Conservation (phyloP, 2,888 invertebrate genomes). For the Thumatha senex region DNA sequence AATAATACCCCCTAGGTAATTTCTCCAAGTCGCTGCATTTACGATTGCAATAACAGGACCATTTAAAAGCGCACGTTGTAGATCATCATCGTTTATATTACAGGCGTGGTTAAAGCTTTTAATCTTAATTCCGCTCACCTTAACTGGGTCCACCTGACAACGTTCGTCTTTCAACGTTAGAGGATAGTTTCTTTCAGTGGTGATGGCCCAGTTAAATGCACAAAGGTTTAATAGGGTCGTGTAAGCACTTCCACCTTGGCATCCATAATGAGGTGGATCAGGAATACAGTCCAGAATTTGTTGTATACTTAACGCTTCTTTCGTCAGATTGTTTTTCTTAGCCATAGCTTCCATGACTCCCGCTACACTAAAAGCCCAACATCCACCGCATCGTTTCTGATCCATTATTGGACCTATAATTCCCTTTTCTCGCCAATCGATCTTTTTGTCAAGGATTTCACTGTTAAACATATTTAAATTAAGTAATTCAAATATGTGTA, state of each 20-base stretch:
- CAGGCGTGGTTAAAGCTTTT: constrained; percentile 2
- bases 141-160: background rate
- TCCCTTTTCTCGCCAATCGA: constrained; percentile 81
- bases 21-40: constrained; percentile 88
- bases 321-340: constrained; percentile 54
- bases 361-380: constrained; percentile 90
- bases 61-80: background rate
- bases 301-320: constrained; percentile 85
- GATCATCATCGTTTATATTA: background rate
- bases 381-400: constrained; percentile 88
- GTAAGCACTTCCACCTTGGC: constrained; percentile 22
- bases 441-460: background rate
- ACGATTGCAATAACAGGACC: constrained; percentile 90
- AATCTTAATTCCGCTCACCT: background rate
- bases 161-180: constrained; percentile 17
- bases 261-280: background rate
- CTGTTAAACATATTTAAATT: too few species aligned
- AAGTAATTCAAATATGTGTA: too few species aligned
- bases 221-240: constrained; percentile 30
- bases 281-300: constrained; percentile 45
- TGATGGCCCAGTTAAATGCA: background rate
- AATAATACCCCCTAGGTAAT: constrained; percentile 89
- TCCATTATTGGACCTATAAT: constrained; percentile 85
- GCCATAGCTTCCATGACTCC: constrained; percentile 88
- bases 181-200: constrained; percentile 42